Conservation (phyloP, 2,797 vertebrate species). For the Tauraco hartlaubi region DNA sequence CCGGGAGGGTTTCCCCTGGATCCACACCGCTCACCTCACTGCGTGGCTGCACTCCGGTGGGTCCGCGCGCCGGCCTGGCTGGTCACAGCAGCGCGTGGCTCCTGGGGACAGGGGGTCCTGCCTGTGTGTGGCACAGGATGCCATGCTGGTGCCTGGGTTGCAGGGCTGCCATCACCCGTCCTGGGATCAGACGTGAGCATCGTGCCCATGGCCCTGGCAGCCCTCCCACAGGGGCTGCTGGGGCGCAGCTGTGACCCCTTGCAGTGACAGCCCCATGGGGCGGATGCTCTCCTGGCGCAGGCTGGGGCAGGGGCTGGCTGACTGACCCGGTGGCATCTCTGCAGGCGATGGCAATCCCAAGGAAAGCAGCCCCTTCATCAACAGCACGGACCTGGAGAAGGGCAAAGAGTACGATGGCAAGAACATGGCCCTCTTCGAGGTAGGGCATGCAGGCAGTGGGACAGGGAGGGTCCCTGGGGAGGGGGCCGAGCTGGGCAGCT, state of each 20-base stretch:
- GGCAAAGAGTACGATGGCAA: constrained; percentile 95
- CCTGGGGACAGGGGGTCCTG: neutral
- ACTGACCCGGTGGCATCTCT: neutral
- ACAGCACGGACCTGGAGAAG: constrained; percentile 95
- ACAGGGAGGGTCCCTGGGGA: neutral
- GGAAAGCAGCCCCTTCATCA: constrained; percentile 99
- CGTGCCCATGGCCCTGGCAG: neutral
- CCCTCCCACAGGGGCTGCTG: neutral
- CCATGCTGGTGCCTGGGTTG: fast-evolving
- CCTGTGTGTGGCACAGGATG: fast-evolving
- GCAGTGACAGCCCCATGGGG: too few relatives aligned
- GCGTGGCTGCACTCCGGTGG: neutral
- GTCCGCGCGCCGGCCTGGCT: fast-evolving
- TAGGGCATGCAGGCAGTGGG: constrained; percentile 17
- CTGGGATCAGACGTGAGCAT: fast-evolving
- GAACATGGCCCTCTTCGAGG: constrained; percentile 99
- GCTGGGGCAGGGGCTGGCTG: neutral
- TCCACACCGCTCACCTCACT: neutral
- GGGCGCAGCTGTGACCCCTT: too few relatives aligned
- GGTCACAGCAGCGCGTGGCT: neutral
- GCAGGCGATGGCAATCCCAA: constrained; percentile 97
- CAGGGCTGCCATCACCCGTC: fast-evolving
- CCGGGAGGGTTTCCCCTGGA: neutral
- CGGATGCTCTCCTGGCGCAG: fast-evolving
- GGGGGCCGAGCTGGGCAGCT: neutral